These are phyloP conservation scores for Parazoanthus atlanticus DNA, from an alignment of 92 coral and sea anemone genomes.

Conservation along the genomic window DNA sequence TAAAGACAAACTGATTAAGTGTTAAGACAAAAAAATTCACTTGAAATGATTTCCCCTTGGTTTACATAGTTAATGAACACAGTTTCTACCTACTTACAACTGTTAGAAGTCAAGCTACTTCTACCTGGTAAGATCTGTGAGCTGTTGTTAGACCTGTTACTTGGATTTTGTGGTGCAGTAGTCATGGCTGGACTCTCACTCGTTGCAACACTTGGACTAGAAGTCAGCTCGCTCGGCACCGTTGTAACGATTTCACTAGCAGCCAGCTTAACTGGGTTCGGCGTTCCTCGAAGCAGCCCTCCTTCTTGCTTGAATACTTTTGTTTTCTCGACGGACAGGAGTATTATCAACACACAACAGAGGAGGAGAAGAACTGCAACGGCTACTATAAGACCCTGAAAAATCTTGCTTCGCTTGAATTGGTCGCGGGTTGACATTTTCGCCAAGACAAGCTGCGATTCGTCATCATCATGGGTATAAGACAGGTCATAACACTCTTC, in stretches of 20 bases:
- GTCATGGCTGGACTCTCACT: no score
- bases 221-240: background rate
- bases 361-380: background rate
- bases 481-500: background rate
- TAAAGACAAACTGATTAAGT: no score
- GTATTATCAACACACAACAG: background rate
- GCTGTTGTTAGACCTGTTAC: no score
- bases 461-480: background rate
- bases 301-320: background rate
- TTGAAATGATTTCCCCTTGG: background rate
- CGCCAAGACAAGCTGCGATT: background rate
- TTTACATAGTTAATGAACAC: no score
- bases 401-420: background rate
- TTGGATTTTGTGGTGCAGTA: background rate
- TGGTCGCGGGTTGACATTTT: background rate
- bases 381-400: conserved; percentile 6
- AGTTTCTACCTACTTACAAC: background rate
- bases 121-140: background rate
- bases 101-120: background rate
- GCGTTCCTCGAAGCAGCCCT: background rate
- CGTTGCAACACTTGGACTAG: background rate
- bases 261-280: background rate
- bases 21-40: no score
- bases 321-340: background rate
- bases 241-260: background rate